Base-by-base conservation (phyloP, 2,113 vertebrate species). In the Poecilia latipinna region DNA sequence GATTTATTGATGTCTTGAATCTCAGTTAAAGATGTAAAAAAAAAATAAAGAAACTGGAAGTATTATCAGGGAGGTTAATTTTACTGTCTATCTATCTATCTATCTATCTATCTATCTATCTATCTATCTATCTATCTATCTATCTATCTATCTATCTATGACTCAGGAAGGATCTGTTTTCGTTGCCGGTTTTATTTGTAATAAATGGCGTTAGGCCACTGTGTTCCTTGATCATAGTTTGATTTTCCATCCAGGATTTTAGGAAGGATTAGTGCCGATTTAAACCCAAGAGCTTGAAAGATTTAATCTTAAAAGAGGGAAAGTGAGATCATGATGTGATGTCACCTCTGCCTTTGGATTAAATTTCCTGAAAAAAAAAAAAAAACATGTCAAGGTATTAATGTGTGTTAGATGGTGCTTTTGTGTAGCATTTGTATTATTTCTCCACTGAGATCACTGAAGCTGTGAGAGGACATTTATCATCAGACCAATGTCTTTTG, bases 191-290 rank as follows among this genome's bases (percentile, higher is more conserved):
- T 84, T 80, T 60, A 61, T 63, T 79, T 70, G 28, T 61, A 81
- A 64, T 70, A 74, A 78, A 77, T 71, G 57, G 62, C 22, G 6
- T 73, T 15, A 26, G 76, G 72, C 70, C 67, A 51, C 48, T 22
- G 15, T 73, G 70, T 71, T 78, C 69, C 74, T 75, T 74, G 42
- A 74, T 78, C 67, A 39, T 63, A 61, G 61, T 57, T 63, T 66
- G 72, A 88, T 83, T 86, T 68, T 67, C 26, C 39, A 35, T 69
- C 68, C 80, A 29, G 32, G 15, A 76, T 69, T 83, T 87, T 39
- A 54, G 81, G 74, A 70, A 8, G 28, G 77, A 84, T 82, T 73
- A 74, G 2, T 17, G 32, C 57, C 65, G 73, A 79, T 69, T 81
- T 83, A 54, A 76, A 75, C 37, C 29, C 61, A 73, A 78, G 28